Conservation (phyloP, 2,888 invertebrate species). For the Brenthis ino region DNA sequence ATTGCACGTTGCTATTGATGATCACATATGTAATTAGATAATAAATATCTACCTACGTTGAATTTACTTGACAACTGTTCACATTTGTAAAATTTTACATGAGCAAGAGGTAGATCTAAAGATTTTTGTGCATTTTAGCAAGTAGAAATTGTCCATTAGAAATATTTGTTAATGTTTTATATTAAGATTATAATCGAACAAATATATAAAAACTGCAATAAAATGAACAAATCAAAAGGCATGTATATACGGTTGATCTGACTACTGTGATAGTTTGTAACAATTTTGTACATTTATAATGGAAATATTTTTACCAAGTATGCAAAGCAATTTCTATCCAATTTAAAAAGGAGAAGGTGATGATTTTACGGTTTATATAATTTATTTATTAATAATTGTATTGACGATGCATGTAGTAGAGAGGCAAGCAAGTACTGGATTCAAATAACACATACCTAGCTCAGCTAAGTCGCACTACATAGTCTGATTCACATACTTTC, state of each 20-base stretch:
- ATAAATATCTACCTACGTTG: too few relatives aligned
- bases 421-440: too few relatives aligned
- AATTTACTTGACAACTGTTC: too few relatives aligned
- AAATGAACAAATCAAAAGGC: background rate
- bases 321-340: too few relatives aligned
- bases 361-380: too few relatives aligned
- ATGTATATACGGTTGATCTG: conserved; percentile 35
- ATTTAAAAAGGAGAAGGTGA: too few relatives aligned
- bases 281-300: conserved; percentile 14
- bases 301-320: conserved; percentile 1
- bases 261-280: conserved; percentile 34
- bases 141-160: conserved; percentile 20
- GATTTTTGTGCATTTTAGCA: background rate
- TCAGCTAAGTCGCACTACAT: too few relatives aligned
- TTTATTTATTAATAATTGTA: too few relatives aligned
- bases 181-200: conserved; percentile 29
- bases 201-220: conserved; percentile 1
- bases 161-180: conserved; percentile 21
- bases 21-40: conserved; percentile 6
- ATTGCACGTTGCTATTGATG: too few relatives aligned
- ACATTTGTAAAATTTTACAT: background rate
- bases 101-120: background rate
- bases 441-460: too few relatives aligned
- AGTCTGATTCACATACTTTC: background rate
- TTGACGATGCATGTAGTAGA: too few relatives aligned